These are phyloP conservation scores for chimpanzee (Pan troglodytes) DNA, from an alignment of 2,113 vertebrate species.

Conservation along the genomic window NHGRI_mPanTro3-v2.1_pri NC_072412.2:99864001-99864500, in stretches of 20 bases:
- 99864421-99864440: not conserved
- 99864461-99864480: not conserved
- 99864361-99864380: not conserved
- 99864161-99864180: constrained; percentile 23
- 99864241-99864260: not conserved
- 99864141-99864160: constrained; percentile 55
- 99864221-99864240: not conserved
- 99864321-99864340: not conserved
- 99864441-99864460: not conserved
- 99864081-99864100: not conserved
- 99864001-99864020: constrained; percentile 1
- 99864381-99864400: not conserved
- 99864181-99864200: constrained; percentile 43
- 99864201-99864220: constrained; percentile 50
- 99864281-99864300: fast-evolving
- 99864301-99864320: not conserved
- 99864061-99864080: constrained; percentile 7
- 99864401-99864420: not conserved
- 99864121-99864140: constrained; percentile 30
- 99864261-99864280: not conserved
- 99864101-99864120: constrained; percentile 39
- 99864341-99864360: not conserved
- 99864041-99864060: constrained; percentile 9
- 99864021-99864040: not conserved
- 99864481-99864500: not conserved